Base-by-base conservation (phyloP, 2,888 invertebrate species). In the Diaphora mendica region DNA sequence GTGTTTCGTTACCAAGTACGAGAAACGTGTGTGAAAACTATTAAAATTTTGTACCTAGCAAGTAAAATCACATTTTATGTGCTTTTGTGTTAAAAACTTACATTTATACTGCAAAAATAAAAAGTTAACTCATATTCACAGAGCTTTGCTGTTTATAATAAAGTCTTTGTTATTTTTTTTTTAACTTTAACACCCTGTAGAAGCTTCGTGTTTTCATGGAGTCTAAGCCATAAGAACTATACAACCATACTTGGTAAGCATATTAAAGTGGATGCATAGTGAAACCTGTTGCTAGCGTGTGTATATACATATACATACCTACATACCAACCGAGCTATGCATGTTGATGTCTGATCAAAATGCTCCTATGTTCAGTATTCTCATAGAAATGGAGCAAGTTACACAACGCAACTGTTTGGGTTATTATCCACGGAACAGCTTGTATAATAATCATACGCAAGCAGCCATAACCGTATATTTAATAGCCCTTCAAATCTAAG, bases 11-110 rank as follows among this genome's bases (percentile, higher is more conserved):
- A 62, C 72, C 35, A 64, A 68, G 64, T 64, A 72, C 64, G 48
- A 48, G 64, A 26, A 7, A 23, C 11, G 42, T 44, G 48, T 64
- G 64, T 68, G 62, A 69, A 64, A 69, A 73, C 73, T 65, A 73
- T 73, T 55, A 69, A 73, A 55, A 44, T 59, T 69, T 59, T 55
- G 42, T 65, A 44, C 39, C 30, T 72, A 68, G 64, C 33, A 48
- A 62, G 44, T 59, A 48, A 69, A 69, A 65, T 64, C 17, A 55
- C 44, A 65, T 64, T 73, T 73, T 35, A 69, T 69, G 69, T 69
- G 69, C 65, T 73, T 73, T 73, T 69, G 69, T 65, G 73, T 67
- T 64, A 64, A 69, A 44, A 62, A 72, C 39, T 72, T 64, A 44
- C 15, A 44, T 15, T 48, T 51, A 68, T 64, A 11, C 39, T 64